These are phyloP conservation scores for Pogonomyrmex californicus DNA, from an alignment of 1,140 invertebrate genomes.

Conservation along the genomic window DNA sequence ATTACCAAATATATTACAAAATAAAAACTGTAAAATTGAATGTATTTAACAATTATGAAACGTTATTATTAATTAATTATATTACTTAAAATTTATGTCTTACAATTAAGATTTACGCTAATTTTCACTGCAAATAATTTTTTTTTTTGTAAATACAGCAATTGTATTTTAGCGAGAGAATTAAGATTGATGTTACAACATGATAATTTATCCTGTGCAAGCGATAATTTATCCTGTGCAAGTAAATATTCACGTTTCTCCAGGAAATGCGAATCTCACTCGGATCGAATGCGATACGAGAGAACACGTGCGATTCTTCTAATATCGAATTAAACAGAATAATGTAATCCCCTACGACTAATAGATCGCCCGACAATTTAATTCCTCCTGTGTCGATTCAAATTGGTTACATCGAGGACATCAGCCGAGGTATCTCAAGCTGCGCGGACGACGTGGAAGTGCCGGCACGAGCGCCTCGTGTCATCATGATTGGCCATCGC, in stretches of 20 bases:
- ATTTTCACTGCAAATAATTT: not conserved
- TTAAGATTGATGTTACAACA: not conserved
- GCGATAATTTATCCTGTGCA: not conserved
- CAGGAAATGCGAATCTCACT: not conserved
- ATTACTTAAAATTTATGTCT: not conserved
- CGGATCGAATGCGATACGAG: not conserved
- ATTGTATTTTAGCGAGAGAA: not conserved
- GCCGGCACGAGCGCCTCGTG: conserved; percentile 40
- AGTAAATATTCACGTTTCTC: not conserved
- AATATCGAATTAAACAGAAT: conserved; percentile 23
- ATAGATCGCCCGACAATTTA: conserved; percentile 56
- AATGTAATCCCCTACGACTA: conserved; percentile 32
- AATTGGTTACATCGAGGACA: conserved; percentile 45
- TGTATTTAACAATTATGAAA: not conserved
- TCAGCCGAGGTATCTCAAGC: conserved; percentile 43
- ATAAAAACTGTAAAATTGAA: not conserved
- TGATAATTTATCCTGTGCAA: not conserved
- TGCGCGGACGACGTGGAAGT: conserved; percentile 17
- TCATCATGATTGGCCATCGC: conserved; percentile 62
- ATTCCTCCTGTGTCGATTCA: conserved; percentile 59
- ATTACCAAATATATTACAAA: not conserved
- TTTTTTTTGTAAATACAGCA: not conserved
- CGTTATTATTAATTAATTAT: not conserved
- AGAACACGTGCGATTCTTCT: not conserved
- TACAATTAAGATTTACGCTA: not conserved